A percentile compares a stretch with the other conserved stretches of the same genome.
These are phyloP conservation scores for Phymorhynchus buccinoides DNA, from an alignment of 1,140 invertebrate species.

Conservation along the genomic window DNA sequence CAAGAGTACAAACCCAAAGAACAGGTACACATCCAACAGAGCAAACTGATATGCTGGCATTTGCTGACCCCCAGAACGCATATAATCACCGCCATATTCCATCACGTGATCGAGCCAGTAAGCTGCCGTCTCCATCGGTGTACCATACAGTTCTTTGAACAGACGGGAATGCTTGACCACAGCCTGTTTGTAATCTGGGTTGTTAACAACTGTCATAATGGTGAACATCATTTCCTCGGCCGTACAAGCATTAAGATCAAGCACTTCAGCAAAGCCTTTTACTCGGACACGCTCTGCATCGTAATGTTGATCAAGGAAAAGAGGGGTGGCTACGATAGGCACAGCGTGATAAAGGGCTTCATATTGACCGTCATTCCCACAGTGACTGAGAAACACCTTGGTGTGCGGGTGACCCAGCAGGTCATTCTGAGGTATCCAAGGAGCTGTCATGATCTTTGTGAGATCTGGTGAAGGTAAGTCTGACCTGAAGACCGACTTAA, in stretches of 20 bases:
- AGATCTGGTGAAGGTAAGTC: slow-evolving; percentile 35
- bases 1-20: no score
- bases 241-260: slow-evolving; percentile 61
- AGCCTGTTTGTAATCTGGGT: slow-evolving; percentile 36
- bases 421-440: slow-evolving; percentile 48
- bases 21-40: no score
- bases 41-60: slow-evolving; percentile 56
- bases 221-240: slow-evolving; percentile 53
- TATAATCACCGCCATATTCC: slow-evolving; percentile 1
- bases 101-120: slow-evolving; percentile 54
- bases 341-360: slow-evolving; percentile 81
- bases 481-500: slow-evolving; percentile 32
- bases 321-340: slow-evolving; percentile 83
- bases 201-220: slow-evolving; percentile 51
- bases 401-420: slow-evolving; percentile 43
- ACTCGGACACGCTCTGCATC: slow-evolving; percentile 70
- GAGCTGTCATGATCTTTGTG: slow-evolving; percentile 29
- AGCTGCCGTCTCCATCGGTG: slow-evolving; percentile 45
- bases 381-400: slow-evolving; percentile 82
- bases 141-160: slow-evolving; percentile 34
- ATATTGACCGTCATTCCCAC: slow-evolving; percentile 82
- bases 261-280: slow-evolving; percentile 64
- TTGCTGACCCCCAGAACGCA: slow-evolving; percentile 44
- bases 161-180: slow-evolving; percentile 50
- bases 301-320: slow-evolving; percentile 80